Evolutionary conservation across 2,797 vertebrate genomes (phyloP), one percentile per base, ranked within the genome.

Genomic region (Acanthornis magna): DNA sequence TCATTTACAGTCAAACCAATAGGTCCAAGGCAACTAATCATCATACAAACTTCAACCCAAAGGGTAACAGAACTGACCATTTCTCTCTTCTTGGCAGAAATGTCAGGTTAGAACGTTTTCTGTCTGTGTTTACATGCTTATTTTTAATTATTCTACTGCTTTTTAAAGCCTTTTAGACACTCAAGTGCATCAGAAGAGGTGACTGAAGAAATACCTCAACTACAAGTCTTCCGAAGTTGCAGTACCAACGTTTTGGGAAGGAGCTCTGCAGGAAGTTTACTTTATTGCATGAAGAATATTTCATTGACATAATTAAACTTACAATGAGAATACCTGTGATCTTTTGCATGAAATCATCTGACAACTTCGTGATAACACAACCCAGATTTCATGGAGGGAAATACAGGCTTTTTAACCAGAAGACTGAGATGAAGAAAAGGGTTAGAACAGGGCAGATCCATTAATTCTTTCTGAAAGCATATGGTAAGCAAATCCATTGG

Each of bases 391-490:
- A 13, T 6, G 19, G 34, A 80, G 36, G 11, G 27, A 76, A 91
- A 65, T 9, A 15, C 16, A 73, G n/a, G 3, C 21, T n/a, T 82
- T 80, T 85, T 32, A 61, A 75, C 5, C 34, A 43, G 62, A 85
- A 67, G 29, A 53, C 26, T 1, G 12, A 58, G 65, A 91, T 40
- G n/a, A 87, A 57, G 15, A 27, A 88, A 73, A 74, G 22, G 16
- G 57, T 85, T 92, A 87, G 75, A 88, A 91, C 6, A 60, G 30
- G 68, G 53, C 21, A 83, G 47, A 40, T 63, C 50, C 29, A 81
- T 85, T 63, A 74, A 89, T 80, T 94, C 32, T 86, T 85, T 91
- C 71, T 80, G 88, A 90, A 90, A 91, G 89, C 92, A 95, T 83
- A 93, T 88, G 63, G 51, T 63, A 86, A 85, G 63, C 65, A 94